Evolutionary conservation across 2,113 vertebrate species (phyloP), one percentile per base, ranked within the genome.

Genomic region (Prolemur simus): DNA sequence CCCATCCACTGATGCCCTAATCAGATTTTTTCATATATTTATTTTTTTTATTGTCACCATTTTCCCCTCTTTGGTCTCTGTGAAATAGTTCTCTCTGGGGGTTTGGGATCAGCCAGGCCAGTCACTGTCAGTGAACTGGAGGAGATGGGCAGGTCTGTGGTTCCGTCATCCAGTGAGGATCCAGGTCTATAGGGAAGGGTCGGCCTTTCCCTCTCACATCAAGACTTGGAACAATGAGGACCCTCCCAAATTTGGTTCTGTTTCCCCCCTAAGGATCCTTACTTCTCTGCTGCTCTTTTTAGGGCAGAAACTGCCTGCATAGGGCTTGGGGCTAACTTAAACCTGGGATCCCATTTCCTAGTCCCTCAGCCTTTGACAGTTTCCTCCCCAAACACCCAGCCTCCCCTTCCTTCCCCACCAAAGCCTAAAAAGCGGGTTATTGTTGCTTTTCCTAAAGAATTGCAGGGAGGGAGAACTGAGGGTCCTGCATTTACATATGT

Each of bases 401-500:
- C 25, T 32, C 20, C 13, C 12, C n/a, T 42, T 12, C 29, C 25
- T 18, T 52, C n/a, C 18, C 63, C 39, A 25, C 8, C n/a, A 60
- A 58, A 23, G 58, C 52, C 49, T 64, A 32, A 56, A 0, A 25
- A 3, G 0, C 11, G 15, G 71, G 21, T 17, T 25, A 54, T n/a
- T 60, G 78, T 14, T 76, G 56, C 52, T 76, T 90, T 96, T 66
- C 93, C 42, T 81, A 68, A 78, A 73, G 74, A 87, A 83, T 39
- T 60, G 21, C 23, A 17, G 32, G 12, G 39, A 29, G 86, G 71
- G 63, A 58, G 49, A 66, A 58, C 45, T 2, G 6, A 21, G 14
- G 8, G 9, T 13, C 13, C 18, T 6, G 6, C 1, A 93, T 91
- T 96, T 96, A 47, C 80, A 95, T 89, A 45, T 45, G 7, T 96